phyloP scores from a whole-genome alignment of 2,797 vertebrate species.

The Iguana delicatissima region DNA sequence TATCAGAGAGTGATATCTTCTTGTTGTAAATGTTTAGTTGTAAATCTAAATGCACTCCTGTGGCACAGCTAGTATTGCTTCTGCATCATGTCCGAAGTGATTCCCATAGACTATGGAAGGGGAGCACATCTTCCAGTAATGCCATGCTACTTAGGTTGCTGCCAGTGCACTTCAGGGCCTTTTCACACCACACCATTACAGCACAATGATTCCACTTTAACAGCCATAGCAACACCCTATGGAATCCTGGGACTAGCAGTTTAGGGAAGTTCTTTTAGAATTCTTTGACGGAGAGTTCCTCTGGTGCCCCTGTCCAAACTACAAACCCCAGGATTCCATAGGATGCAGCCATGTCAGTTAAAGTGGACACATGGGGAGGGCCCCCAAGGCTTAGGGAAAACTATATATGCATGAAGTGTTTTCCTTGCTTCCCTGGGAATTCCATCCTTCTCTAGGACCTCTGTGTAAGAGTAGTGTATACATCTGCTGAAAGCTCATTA shows the following conservation, averaged over 20 bases:
- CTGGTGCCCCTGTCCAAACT: no score
- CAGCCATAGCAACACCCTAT: no score
- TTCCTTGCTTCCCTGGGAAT: conserved; percentile 58
- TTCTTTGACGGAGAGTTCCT: no score
- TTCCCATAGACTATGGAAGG: background rate
- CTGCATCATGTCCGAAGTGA: background rate
- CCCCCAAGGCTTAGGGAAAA: background rate
- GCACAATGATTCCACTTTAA: background rate
- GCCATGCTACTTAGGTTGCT: conserved; percentile 66
- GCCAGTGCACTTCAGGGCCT: conserved; percentile 23
- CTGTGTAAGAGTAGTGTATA: conserved; percentile 63
- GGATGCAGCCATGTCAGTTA: no score
- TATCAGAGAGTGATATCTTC: background rate
- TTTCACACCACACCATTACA: no score
- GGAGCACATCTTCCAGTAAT: conserved; percentile 71
- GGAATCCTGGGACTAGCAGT: no score
- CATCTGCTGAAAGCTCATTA: conserved; percentile 72
- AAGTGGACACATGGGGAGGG: no score
- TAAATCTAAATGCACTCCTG: background rate
- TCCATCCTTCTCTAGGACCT: conserved; percentile 51
- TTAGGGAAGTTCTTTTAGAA: no score
- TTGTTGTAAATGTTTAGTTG: background rate
- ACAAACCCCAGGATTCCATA: no score
- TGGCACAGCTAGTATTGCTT: background rate
- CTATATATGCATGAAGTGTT: conserved; percentile 64